Evolutionary conservation across 2,797 vertebrate species (phyloP).

Genomic region (Ctenosaura bakeri): DNA sequence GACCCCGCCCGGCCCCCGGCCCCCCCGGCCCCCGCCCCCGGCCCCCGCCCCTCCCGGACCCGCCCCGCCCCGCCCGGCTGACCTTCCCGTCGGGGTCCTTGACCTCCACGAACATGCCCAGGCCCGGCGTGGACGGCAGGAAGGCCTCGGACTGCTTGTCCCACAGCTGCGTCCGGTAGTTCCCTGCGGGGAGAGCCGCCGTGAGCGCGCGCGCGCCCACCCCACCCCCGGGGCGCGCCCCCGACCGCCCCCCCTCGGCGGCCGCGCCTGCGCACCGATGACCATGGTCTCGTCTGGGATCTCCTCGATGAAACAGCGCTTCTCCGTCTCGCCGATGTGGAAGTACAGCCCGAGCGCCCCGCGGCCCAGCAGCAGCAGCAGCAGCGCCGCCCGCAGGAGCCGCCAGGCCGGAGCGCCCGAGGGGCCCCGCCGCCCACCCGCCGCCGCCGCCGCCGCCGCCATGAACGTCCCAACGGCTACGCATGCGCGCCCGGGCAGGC

Average conservation of each 20-base stretch:
- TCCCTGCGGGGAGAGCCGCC: constrained; percentile 79
- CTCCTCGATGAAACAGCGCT: constrained; percentile 94
- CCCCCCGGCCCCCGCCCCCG: neutral
- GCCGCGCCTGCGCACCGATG: constrained; percentile 81
- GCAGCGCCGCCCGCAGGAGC: neutral
- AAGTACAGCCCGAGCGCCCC: constrained; percentile 86
- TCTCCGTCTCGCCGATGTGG: constrained; percentile 94
- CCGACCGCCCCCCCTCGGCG: neutral
- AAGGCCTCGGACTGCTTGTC: constrained; percentile 90
- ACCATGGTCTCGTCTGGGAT: constrained; percentile 96
- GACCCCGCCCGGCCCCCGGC: no score
- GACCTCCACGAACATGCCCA: constrained; percentile 97
- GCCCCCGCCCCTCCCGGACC: accelerated
- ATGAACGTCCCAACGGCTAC: neutral
- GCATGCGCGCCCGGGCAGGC: neutral
- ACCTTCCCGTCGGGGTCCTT: constrained; percentile 95
- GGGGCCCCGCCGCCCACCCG: constrained; percentile 23
- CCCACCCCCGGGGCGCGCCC: neutral
- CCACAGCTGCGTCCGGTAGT: constrained; percentile 95
- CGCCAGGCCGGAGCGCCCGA: neutral
- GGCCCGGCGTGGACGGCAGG: constrained; percentile 91
- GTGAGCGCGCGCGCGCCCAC: accelerated
- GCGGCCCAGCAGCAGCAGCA: constrained; percentile 58
- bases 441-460: constrained; percentile 5
- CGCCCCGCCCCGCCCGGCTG: accelerated